Base-by-base conservation (phyloP, 2,888 invertebrate genomes). In the Alviniconcha strummeri region DNA sequence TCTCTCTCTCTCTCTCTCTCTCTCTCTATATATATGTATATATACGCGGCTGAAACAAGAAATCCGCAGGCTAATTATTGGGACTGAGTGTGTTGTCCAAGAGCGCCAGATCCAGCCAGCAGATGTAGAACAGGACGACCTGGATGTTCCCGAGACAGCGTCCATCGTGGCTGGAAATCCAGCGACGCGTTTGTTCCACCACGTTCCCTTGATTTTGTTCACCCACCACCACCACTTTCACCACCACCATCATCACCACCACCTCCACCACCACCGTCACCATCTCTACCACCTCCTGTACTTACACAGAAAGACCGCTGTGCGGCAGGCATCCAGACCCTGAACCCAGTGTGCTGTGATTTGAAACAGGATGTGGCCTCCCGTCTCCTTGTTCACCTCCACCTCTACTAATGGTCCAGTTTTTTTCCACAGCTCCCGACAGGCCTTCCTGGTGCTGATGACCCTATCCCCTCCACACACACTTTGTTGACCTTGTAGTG, bases 71-170 rank as follows among this genome's bases (percentile, higher is more conserved):
- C 36, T 36, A 36, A 36, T 36, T 71, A 19, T n/a, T 55, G 75
- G 57, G 13, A n/a, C 76, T 77, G 76, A 77, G 19, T 57, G 57
- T 56, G 57, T 77, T n/a, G 76, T 77, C 57, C 76, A 77, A 77
- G 7, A 19, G 8, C n/a, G 19, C 4, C 1, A n/a, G 2, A 9
- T 77, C 13, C 19, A 4, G 13, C 76, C 76, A 8, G 11, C 55
- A 77, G 36, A 36, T 36, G 76, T 9, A 77, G 55, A 9, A 55
- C 54, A 52, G 17, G 13, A 77, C 19, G 36, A 36, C 19, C 19
- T n/a, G 5, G 55, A 36, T 36, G 8, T 13, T 52, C 36, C 13
- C 9, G 36, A 5, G 17, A 52, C 52, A 72, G 72, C 36, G 2
- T 9, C 64, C 15, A 8, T 55, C 17, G 55, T 75, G 13, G 75